Evolutionary conservation across 1,140 invertebrate species (phyloP), one percentile per base, ranked within the genome.

Genomic region (Varroa destructor): DNA sequence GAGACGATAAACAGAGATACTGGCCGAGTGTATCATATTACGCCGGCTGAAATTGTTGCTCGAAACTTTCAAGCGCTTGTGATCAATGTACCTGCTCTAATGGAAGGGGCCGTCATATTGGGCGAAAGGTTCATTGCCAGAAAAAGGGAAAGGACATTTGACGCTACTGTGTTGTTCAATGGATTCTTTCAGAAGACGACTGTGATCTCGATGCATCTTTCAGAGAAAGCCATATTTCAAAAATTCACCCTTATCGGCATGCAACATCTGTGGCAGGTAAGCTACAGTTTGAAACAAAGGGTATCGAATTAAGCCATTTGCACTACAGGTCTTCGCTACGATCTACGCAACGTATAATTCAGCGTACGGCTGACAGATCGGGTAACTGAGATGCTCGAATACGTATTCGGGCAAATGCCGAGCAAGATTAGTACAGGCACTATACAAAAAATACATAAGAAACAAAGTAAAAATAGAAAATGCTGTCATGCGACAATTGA

Each of bases 201-300:
- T 8, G 61, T 67, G 14, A 40, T 67, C 12, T 67, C 61, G 12
- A 8, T 67, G 12, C 61, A 67, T 37, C 61, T 67, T 46, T 12
- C 61, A 1, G 61, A 67, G 12, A 40, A 40, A 14, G 61, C 61
- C 2, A 67, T 67, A 40, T 67, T 43, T 8, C 61, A 67, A 1
- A 40, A 46, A 8, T 46, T 67, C 40, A 46, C 40, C 37, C 46
- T 67, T 40, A 2, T 43, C 40, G 46, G 46, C 36, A 43, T 67
- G 40, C 61, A 67, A 8, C 61, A 67, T 37, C 40, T 67, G 1
- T 67, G 61, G 61, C 61, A 67, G 61, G 61, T 46, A 67, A 67
- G 61, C 37, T 42, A 58, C 40, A 12, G 10, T 56, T 56, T 10
- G 55, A 56, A n/a, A 56, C 10, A 56, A 56, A 56, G n/a, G 10